Evolutionary conservation across 2,888 invertebrate species (phyloP), one percentile per base, ranked within the genome.

Genomic region (Epinotia ramella): DNA sequence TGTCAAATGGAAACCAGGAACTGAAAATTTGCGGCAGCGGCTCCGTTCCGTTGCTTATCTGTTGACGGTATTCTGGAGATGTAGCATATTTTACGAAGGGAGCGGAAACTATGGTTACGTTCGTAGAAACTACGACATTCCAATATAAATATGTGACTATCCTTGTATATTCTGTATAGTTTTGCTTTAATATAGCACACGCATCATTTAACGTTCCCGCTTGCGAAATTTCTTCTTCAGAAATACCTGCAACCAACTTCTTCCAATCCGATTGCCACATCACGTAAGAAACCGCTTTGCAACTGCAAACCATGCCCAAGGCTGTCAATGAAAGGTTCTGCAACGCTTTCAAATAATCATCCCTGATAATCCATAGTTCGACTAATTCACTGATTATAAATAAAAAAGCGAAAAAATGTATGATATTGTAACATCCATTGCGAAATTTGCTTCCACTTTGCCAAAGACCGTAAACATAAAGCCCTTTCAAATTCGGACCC

Each of bases 1-100:
- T 85, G 78, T 92, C 85, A 77, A 91, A 91, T 0, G 93, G 92
- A 74, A 90, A 89, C 92, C 92, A 92, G 1, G 89, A 88, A 78
- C 80, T 83, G 46, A 91, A 63, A 62, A 92, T 88, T 76, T 88
- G 88, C 0, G 91, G 90, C 40, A 86, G 83, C 0, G 88, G 83
- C 56, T 89, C 87, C 3, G 78, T 77, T 0, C 86, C 89, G n/a
- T 80, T 79, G 12, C 65, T 76, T 44, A 91, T 80, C 13, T 84
- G 80, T n/a, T 85, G 79, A 0, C 87, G 83, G 73, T 88, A 90
- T 4, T 74, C 79, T 13, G 80, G 49, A 0, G 84, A 80, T 1
- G 86, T 82, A 0, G 82, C 28, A 68, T 84, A 88, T 76, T 86
- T 90, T 2, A 89, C 44, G 4, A 88, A 81, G 0, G 92, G 91